phyloP scores from a whole-genome alignment of 2,797 vertebrate species.

The Sciurus carolinensis region DNA sequence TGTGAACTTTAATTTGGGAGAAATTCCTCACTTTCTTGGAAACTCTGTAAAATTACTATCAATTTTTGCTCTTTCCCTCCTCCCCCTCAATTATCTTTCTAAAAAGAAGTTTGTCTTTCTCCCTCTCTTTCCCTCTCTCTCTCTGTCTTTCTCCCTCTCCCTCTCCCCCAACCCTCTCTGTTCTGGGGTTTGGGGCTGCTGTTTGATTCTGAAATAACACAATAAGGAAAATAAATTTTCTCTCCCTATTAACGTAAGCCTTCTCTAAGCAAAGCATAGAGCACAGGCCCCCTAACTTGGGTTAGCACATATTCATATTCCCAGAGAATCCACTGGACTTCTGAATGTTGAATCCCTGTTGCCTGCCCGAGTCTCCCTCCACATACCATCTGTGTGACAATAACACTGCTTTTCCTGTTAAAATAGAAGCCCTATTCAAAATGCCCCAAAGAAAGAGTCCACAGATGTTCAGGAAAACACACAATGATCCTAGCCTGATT shows the following conservation, averaged over 20 bases:
- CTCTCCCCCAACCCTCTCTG: too few species aligned
- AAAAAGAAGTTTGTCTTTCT: not conserved
- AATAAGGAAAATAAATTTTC: not conserved
- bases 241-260: not conserved
- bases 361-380: not conserved
- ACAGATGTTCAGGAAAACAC: constrained; percentile 70
- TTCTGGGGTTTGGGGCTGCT: not conserved
- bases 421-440: constrained; percentile 50
- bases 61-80: not conserved
- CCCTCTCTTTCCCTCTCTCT: too few species aligned
- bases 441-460: constrained; percentile 61
- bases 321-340: not conserved
- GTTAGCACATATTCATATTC: not conserved
- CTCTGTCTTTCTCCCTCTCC: too few species aligned
- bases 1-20: constrained; percentile 22
- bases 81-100: constrained; percentile 1
- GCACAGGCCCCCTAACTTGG: not conserved
- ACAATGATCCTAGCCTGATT: constrained; percentile 71
- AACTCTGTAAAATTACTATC: not conserved
- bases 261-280: constrained; percentile 12
- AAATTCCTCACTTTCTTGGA: constrained; percentile 12
- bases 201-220: constrained; percentile 46
- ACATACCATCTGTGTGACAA: not conserved
- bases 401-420: not conserved
- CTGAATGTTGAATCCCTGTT: not conserved